Evolutionary conservation across 2,113 vertebrate species (phyloP), one percentile per base, ranked within the genome.

Genomic region (Euleptes europaea): DNA sequence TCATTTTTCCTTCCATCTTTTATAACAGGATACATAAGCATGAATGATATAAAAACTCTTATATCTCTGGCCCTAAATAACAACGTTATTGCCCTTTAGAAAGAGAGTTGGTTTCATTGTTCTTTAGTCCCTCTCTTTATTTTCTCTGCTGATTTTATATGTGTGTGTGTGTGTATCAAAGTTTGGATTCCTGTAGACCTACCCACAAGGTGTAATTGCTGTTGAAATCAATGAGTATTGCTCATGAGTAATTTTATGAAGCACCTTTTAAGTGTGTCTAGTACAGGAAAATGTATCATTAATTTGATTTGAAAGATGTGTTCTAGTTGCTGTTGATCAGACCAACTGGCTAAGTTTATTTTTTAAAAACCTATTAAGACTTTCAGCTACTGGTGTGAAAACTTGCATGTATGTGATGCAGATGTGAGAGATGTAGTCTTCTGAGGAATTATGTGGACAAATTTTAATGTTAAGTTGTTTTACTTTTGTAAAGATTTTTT

Each of bases 1-100:
- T 93, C 92, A 91, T 88, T 89, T 91, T 95, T 87, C 88, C 78
- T 90, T 88, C 72, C 0, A 88, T 90, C 91, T 96, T 96, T 95
- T 94, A 94, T 94, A 96, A 84, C 78, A 89, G 28, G 83, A 88
- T 94, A 90, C 86, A 91, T 94, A 94, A 95, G 91, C 94, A 93
- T 90, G 88, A 96, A 87, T 96, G 90, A 94, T 94, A 90, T 85
- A 86, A 90, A 13, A 77, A 81, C 90, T 94, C 94, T 95, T 92
- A 94, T 95, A 91, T 95, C 0, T 0, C 44, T 84, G 15, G 85
- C 94, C 95, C 93, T 95, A 93, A 95, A 95, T 93, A 87, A 26
- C 42, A 90, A 92, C 94, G 87, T 92, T 93, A 88, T 92, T 92
- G 75, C 82, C 90, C n/a, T 71, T 90, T 89, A 94, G 88, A 90